These are phyloP conservation scores for Platynereis dumerilii DNA, from an alignment of 2,888 invertebrate species.

Conservation along the genomic window DNA sequence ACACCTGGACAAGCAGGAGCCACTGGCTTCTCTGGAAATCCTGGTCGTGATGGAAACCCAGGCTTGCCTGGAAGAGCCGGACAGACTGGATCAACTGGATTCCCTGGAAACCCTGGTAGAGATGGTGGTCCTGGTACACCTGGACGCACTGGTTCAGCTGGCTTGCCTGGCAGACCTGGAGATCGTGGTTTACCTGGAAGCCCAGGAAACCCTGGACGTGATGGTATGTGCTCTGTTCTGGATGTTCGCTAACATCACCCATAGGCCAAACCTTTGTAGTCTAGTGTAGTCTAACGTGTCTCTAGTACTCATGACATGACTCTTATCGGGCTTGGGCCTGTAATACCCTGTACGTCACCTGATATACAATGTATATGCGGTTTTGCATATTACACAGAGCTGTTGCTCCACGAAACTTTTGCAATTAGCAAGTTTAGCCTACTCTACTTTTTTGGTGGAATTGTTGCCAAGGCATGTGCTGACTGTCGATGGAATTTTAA, in stretches of 20 bases:
- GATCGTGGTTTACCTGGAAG: slow-evolving; percentile 7
- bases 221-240: slow-evolving; percentile 3
- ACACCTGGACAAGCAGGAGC: slow-evolving; percentile 18
- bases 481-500: too few relatives aligned
- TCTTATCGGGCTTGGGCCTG: too few relatives aligned
- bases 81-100: slow-evolving; percentile 26
- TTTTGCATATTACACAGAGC: too few relatives aligned
- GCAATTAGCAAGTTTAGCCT: too few relatives aligned
- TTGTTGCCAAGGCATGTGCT: too few relatives aligned
- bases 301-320: too few relatives aligned
- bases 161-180: slow-evolving; percentile 14
- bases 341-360: too few relatives aligned
- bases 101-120: slow-evolving; percentile 17
- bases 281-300: neutral
- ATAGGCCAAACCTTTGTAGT: neutral
- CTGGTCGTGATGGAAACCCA: slow-evolving; percentile 18
- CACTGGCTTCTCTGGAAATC: slow-evolving; percentile 18
- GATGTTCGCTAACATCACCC: neutral
- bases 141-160: slow-evolving; percentile 14
- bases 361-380: too few relatives aligned
- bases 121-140: slow-evolving; percentile 16
- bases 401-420: too few relatives aligned
- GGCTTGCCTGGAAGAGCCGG: slow-evolving; percentile 21
- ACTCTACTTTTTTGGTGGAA: too few relatives aligned
- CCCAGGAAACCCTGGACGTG: slow-evolving; percentile 2